These are phyloP conservation scores for Phrynocephalus versicolor DNA, from an alignment of 2,113 vertebrate species.

Conservation along the genomic window DNA sequence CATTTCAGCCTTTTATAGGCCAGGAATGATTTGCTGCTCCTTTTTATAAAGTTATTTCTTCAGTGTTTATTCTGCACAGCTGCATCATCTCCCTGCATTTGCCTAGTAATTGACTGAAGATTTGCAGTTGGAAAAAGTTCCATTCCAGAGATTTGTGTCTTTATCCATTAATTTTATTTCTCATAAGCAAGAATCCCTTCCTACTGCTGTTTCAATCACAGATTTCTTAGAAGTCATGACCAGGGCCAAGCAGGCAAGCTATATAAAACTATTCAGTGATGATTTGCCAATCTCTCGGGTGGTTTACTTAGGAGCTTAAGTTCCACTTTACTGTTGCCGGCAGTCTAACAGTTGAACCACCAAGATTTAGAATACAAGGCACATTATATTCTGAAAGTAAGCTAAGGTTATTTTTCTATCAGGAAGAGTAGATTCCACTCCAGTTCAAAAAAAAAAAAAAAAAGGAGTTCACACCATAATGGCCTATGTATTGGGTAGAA, in stretches of 20 bases:
- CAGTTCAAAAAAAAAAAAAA: conserved; percentile 36
- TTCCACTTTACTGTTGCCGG: conserved; percentile 16
- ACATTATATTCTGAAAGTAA: neutral
- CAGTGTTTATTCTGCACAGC: neutral
- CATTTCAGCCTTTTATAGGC: neutral
- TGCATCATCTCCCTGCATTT: neutral
- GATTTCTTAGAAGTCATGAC: neutral
- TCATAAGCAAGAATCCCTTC: conserved; percentile 33
- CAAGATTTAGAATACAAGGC: conserved; percentile 31
- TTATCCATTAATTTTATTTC: conserved; percentile 40
- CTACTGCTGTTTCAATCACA: conserved; percentile 29
- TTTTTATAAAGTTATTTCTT: neutral
- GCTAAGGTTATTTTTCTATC: conserved; percentile 25
- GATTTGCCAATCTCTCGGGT: neutral
- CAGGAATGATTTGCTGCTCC: neutral
- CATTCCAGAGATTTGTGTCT: conserved; percentile 14
- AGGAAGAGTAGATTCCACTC: conserved; percentile 28
- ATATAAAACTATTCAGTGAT: rapidly evolving
- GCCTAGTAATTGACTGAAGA: neutral
- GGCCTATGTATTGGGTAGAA: no score
- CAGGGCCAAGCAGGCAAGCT: neutral
- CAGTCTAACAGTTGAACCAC: neutral
- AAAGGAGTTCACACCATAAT: conserved; percentile 36
- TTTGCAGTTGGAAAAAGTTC: neutral
- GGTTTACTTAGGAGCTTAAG: conserved; percentile 22